Evolutionary conservation across 2,797 vertebrate species (phyloP), one percentile per base, ranked within the genome.

Genomic region (Carapus acus): DNA sequence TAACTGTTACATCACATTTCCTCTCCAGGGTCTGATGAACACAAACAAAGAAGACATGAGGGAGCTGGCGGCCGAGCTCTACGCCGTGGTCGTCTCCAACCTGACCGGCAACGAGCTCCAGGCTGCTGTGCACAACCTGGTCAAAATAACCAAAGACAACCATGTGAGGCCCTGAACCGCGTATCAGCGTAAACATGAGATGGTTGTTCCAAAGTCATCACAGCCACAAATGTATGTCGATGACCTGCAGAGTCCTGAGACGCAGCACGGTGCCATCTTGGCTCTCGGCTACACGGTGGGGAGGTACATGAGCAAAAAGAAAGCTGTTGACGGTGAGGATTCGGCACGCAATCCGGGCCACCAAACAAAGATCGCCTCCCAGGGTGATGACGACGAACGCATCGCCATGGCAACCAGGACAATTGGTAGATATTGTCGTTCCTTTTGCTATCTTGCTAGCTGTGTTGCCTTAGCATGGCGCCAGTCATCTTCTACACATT

Each of bases 1-100:
- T 39, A 27, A 27, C 36, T 63, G 51, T 54, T 47, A 38, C 33
- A 47, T 44, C 55, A 39, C 14, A 37, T 43, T 54, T 49, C 13
- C 15, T 27, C 7, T 54, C 20, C 81, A 99, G 96, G 88, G 88
- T 77, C 81, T 99, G 69, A 97, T 99, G 96, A 95, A 91, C 69
- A 93, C 93, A 47, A 99, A 93, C 79, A 98, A 97, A 74, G 95
- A 98, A 78, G 96, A 99, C 81, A 93, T 98, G 93, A 90, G 96
- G 21, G 96, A 99, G 69, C 84, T 99, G 0, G 93, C 96, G 4
- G 94, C 95, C 9, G 88, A 98, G 55, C 89, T 99, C 53, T 98
- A 96, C 44, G 96, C 95, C 8, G 86, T 97, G 62, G 92, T 99
- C 16, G 83, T 97, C 23, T 94, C 91, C 36, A 88, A 90, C 8